These are phyloP conservation scores for Salmo trutta DNA, from an alignment of 2,797 vertebrate species.

Conservation along the genomic window DNA sequence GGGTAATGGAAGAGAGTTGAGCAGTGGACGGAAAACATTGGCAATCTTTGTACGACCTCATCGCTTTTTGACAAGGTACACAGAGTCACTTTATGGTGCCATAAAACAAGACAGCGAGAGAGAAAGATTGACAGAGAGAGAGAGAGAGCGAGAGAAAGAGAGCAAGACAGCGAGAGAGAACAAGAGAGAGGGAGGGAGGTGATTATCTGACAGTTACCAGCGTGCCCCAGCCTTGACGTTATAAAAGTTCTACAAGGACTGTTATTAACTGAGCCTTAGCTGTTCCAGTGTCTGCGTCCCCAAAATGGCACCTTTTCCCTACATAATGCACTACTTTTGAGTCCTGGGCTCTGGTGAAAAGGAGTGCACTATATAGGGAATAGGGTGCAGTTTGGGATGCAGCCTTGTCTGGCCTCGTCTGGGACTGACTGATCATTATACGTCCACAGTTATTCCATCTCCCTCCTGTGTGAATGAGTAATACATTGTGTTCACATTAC, in stretches of 20 bases:
- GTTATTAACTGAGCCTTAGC: slow-evolving; percentile 35
- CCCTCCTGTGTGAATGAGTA: neutral
- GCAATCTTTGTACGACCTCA: slow-evolving; percentile 40
- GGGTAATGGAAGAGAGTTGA: slow-evolving; percentile 52
- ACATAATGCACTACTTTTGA: neutral
- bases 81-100: slow-evolving; percentile 41
- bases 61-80: slow-evolving; percentile 48
- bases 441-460: neutral
- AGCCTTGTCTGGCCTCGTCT: neutral
- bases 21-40: slow-evolving; percentile 41
- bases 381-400: slow-evolving; percentile 13
- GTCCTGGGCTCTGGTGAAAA: neutral
- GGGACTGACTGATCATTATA: neutral
- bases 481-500: neutral
- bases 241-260: slow-evolving; percentile 19
- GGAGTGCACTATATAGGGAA: neutral
- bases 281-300: slow-evolving; percentile 19
- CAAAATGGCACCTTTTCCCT: neutral
- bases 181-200: neutral
- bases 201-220: neutral
- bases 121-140: neutral
- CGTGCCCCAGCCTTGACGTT: slow-evolving; percentile 8
- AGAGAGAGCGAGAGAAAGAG: neutral
- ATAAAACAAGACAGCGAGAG: slow-evolving; percentile 22
- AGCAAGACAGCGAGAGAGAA: neutral